A percentile compares a stretch with the other conserved stretches of the same genome.
phyloP scores from a whole-genome alignment of 2,888 invertebrate genomes.

The Dolichomitus sp. region DNA sequence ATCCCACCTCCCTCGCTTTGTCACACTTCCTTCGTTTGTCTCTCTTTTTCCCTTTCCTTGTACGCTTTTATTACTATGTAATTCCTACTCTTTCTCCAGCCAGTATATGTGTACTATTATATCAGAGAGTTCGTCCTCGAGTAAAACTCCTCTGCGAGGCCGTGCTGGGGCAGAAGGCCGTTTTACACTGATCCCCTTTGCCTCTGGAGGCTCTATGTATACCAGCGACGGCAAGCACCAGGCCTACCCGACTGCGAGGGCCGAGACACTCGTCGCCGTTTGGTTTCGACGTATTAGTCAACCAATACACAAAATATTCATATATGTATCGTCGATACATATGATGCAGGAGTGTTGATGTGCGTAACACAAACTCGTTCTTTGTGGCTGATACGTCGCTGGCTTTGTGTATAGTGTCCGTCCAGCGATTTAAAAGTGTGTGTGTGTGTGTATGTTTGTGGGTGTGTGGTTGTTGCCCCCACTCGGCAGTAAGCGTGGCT shows the following conservation, averaged over 20 bases:
- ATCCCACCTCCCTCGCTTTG: slow-evolving; percentile 11
- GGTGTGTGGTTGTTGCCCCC: slow-evolving; percentile 15
- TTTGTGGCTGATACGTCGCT: slow-evolving; percentile 2
- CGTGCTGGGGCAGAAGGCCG: slow-evolving; percentile 81
- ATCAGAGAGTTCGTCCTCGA: slow-evolving; percentile 34
- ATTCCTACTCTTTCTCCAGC: slow-evolving; percentile 13
- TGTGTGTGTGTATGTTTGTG: not conserved
- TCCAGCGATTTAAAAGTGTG: not conserved
- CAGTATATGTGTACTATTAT: slow-evolving; percentile 9
- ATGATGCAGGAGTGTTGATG: not conserved
- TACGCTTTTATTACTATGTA: not conserved
- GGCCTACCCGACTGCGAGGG: slow-evolving; percentile 35
- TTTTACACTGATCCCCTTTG: slow-evolving; percentile 83
- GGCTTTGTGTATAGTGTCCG: not conserved
- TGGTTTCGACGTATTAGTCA: slow-evolving; percentile 12
- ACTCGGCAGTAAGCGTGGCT: slow-evolving; percentile 17
- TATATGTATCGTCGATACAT: not conserved
- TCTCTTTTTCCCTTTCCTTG: not conserved
- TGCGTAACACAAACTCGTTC: not conserved
- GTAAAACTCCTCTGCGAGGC: slow-evolving; percentile 45
- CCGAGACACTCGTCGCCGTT: slow-evolving; percentile 42
- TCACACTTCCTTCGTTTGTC: slow-evolving; percentile 19
- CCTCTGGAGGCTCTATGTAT: slow-evolving; percentile 80
- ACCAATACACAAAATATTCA: slow-evolving; percentile 29
- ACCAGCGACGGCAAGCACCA: slow-evolving; percentile 63